Conservation (phyloP, 2,888 invertebrate species). For the Oscheius onirici region DNA sequence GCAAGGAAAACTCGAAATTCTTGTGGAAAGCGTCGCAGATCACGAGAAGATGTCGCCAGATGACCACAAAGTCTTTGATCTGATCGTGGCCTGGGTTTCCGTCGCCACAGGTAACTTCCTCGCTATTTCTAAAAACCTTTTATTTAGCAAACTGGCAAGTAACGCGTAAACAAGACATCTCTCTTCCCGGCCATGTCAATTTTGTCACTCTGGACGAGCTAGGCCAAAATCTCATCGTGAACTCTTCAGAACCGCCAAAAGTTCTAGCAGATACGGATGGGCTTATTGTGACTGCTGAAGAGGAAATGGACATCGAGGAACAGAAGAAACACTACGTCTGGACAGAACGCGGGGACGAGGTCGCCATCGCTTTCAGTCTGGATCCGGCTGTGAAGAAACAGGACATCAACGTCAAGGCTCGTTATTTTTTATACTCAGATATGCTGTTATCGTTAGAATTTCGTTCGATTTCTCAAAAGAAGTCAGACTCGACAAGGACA, state of each 20-base stretch:
- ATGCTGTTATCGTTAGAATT: too few relatives aligned
- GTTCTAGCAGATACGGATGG: slow-evolving; percentile 6
- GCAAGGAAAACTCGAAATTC: not conserved
- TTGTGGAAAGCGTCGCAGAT: slow-evolving; percentile 7
- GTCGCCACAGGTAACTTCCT: not conserved
- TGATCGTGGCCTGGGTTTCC: slow-evolving; percentile 9
- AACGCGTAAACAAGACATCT: slow-evolving; percentile 8
- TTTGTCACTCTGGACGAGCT: slow-evolving; percentile 22
- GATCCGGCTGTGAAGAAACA: slow-evolving; percentile 30
- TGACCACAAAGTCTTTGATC: slow-evolving; percentile 24
- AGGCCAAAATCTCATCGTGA: slow-evolving; percentile 13
- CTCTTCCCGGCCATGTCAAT: not conserved
- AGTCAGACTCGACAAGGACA: not conserved
- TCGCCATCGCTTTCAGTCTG: slow-evolving; percentile 22
- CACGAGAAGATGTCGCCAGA: slow-evolving; percentile 17
- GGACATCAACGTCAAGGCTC: slow-evolving; percentile 9
- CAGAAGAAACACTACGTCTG: slow-evolving; percentile 29
- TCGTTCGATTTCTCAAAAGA: too few relatives aligned
- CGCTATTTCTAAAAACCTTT: too few relatives aligned
- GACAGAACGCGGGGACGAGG: slow-evolving; percentile 27
- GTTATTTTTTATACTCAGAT: too few relatives aligned
- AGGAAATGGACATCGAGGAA: slow-evolving; percentile 11
- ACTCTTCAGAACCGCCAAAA: slow-evolving; percentile 18
- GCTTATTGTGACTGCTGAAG: not conserved
- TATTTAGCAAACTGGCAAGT: not conserved